phyloP scores from a whole-genome alignment of 2,797 vertebrate genomes.

The Enteromius radiatus region DNA sequence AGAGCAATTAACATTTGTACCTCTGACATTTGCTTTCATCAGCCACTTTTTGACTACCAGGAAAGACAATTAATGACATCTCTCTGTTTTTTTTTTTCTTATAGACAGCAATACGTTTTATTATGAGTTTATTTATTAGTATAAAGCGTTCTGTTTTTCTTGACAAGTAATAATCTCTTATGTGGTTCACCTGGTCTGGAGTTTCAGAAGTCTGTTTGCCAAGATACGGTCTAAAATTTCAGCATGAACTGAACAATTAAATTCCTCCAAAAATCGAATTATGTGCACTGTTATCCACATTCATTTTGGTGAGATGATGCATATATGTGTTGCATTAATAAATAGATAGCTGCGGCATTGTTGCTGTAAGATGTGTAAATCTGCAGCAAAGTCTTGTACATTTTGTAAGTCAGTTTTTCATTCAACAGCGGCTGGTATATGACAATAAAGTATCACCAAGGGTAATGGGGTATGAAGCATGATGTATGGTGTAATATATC shows the following conservation, averaged over 20 bases:
- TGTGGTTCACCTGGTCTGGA: not conserved
- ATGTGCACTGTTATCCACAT: not conserved
- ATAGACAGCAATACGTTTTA: not conserved
- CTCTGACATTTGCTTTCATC: not conserved
- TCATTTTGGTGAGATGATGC: not conserved
- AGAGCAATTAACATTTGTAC: not conserved
- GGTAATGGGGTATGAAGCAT: conserved; percentile 47
- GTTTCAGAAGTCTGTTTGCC: not conserved
- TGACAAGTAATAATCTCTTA: not conserved
- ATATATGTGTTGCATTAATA: conserved; percentile 18
- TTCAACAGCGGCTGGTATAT: conserved; percentile 39
- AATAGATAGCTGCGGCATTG: not conserved
- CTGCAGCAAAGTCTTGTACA: not conserved
- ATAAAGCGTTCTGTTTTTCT: not conserved
- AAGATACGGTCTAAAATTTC: not conserved
- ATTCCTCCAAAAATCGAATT: not conserved
- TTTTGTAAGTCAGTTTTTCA: conserved; percentile 38
- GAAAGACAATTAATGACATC: not conserved
- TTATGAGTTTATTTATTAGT: not conserved
- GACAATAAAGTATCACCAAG: conserved; percentile 44
- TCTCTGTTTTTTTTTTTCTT: not conserved
- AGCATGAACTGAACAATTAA: not conserved
- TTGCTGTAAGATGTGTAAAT: conserved; percentile 1
- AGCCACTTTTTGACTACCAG: not conserved
- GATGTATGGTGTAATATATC: conserved; percentile 38